A percentile compares a stretch with the other conserved stretches of the same genome.
Conservation (phyloP, 2,797 vertebrate genomes). For the Pitangus sulphuratus region DNA sequence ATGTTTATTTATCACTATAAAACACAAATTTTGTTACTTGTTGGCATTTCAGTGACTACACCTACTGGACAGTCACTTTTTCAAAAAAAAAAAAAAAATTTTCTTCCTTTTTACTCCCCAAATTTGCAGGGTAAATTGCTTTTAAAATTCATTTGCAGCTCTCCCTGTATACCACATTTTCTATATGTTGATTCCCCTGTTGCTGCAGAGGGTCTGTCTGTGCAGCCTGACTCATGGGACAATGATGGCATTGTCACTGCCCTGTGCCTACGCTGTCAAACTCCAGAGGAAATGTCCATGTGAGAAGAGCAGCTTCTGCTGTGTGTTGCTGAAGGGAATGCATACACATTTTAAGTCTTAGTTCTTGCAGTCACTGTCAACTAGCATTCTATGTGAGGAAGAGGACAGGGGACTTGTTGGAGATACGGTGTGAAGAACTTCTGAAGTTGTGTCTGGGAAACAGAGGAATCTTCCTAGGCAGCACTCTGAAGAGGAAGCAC, state of each 20-base stretch:
- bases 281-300: background rate
- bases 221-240: background rate
- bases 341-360: background rate
- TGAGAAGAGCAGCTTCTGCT: background rate
- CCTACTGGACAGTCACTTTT: background rate
- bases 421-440: background rate
- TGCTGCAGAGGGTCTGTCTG: background rate
- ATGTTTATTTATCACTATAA: background rate
- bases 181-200: accelerated
- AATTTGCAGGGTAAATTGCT: background rate
- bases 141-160: background rate
- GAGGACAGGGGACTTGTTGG: background rate
- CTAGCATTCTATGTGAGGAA: background rate
- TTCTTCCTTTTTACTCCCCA: background rate
- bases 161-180: background rate
- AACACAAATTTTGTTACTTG: background rate
- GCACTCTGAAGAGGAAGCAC: background rate
- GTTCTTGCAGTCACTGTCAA: background rate
- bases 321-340: background rate
- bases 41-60: background rate
- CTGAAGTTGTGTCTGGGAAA: background rate
- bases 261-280: background rate
- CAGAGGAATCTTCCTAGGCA: background rate
- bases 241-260: background rate
- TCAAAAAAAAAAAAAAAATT: background rate